Conservation (phyloP, 2,888 invertebrate species). For the Drosophila anomalata region DNA sequence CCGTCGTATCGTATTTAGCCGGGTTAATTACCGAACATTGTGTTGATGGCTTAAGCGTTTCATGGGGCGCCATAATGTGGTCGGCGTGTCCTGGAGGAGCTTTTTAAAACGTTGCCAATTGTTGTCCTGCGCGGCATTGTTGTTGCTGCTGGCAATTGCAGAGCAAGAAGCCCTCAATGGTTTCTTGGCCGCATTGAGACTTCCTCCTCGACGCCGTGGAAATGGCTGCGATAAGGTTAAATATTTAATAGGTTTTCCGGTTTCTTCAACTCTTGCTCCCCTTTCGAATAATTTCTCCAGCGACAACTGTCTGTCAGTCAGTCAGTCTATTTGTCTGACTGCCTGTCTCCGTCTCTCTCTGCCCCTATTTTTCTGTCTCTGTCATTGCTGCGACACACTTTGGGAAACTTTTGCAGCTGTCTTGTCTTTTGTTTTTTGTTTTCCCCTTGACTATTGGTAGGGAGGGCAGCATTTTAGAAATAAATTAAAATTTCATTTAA, state of each 20-base stretch:
- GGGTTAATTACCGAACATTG: slow-evolving; percentile 77
- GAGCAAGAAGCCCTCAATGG: slow-evolving; percentile 20
- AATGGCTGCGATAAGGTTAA: slow-evolving; percentile 68
- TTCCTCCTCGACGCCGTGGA: slow-evolving; percentile 33
- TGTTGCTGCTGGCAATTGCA: slow-evolving; percentile 30
- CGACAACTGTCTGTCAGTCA: slow-evolving; percentile 38
- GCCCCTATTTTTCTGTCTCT: slow-evolving; percentile 31
- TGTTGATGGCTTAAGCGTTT: slow-evolving; percentile 76
- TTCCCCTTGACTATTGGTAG: slow-evolving; percentile 49
- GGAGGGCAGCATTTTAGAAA: slow-evolving; percentile 67
- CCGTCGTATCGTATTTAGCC: slow-evolving; percentile 65
- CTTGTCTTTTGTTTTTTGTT: slow-evolving; percentile 28
- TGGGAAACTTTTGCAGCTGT: slow-evolving; percentile 56
- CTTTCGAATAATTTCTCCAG: slow-evolving; percentile 36
- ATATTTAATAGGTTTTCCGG: slow-evolving; percentile 67
- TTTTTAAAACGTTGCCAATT: slow-evolving; percentile 53
- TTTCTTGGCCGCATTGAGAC: slow-evolving; percentile 32
- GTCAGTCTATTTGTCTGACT: slow-evolving; percentile 9
- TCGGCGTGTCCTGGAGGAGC: slow-evolving; percentile 51
- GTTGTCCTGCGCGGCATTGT: slow-evolving; percentile 25
- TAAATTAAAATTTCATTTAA: slow-evolving; percentile 78
- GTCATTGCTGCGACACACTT: slow-evolving; percentile 67
- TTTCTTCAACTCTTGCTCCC: slow-evolving; percentile 16
- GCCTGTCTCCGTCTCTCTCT: slow-evolving; percentile 18
- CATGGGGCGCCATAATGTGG: slow-evolving; percentile 62